Evolutionary conservation across 2,888 invertebrate species (phyloP).

Genomic region (Autographa pulchrina): DNA sequence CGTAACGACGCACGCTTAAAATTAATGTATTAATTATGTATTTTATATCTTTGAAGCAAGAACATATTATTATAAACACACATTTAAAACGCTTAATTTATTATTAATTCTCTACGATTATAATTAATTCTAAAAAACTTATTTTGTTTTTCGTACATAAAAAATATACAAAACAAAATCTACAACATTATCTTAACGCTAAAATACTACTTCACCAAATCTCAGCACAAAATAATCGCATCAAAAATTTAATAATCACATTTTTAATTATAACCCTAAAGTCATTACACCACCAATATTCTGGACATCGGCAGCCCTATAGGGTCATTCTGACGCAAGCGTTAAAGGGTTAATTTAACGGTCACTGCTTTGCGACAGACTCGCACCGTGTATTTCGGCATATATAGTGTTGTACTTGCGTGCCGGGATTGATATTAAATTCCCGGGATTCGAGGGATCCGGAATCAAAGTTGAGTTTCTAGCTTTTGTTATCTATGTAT

Average conservation of each 20-base stretch:
- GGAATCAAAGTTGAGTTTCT: not conserved
- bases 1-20: too few species aligned
- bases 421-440: slow-evolving; percentile 50
- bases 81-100: too few species aligned
- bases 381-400: slow-evolving; percentile 49
- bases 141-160: too few species aligned
- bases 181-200: not conserved
- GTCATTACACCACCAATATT: slow-evolving; percentile 54
- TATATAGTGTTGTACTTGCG: slow-evolving; percentile 48
- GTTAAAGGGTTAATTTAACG: slow-evolving; percentile 82
- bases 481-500: not conserved
- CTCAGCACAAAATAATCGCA: slow-evolving; percentile 19
- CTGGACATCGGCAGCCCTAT: slow-evolving; percentile 55
- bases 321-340: slow-evolving; percentile 69
- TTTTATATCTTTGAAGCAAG: too few species aligned
- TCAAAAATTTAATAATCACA: slow-evolving; percentile 37
- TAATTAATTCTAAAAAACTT: too few species aligned
- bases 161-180: too few species aligned
- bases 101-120: too few species aligned
- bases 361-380: slow-evolving; percentile 65
- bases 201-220: slow-evolving; percentile 4
- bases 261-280: slow-evolving; percentile 52
- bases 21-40: too few species aligned
- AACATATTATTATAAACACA: too few species aligned
- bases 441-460: slow-evolving; percentile 27